These are phyloP conservation scores for Darevskia mixta DNA, from an alignment of 2,797 vertebrate genomes.

Conservation along the genomic window DNA sequence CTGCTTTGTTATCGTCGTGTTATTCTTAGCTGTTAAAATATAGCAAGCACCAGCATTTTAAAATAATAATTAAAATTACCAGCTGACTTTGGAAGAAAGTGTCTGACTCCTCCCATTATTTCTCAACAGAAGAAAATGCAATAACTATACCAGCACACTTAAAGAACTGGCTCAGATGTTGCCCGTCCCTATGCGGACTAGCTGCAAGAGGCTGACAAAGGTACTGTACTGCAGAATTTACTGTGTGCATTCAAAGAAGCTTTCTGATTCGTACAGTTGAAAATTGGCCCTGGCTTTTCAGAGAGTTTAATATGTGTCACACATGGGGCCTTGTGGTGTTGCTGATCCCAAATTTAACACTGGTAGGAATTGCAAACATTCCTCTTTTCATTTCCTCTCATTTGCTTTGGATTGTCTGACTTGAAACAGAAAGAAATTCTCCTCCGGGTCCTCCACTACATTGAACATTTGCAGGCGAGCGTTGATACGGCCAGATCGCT, in stretches of 20 bases:
- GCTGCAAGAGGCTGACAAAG: slow-evolving; percentile 65
- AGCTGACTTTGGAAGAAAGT: background rate
- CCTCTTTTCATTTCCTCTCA: background rate
- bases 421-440: slow-evolving; percentile 73
- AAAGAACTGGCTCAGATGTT: slow-evolving; percentile 68
- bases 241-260: background rate
- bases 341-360: background rate
- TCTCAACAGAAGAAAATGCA: slow-evolving; percentile 62
- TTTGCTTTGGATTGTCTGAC: background rate
- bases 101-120: background rate
- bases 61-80: background rate
- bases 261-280: background rate
- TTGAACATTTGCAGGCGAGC: slow-evolving; percentile 67
- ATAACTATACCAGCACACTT: slow-evolving; percentile 62
- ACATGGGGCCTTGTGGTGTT: background rate
- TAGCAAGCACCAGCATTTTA: background rate
- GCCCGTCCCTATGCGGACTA: slow-evolving; percentile 45
- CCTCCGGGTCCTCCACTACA: slow-evolving; percentile 68
- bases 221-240: slow-evolving; percentile 36
- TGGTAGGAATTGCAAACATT: background rate
- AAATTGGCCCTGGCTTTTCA: background rate
- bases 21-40: background rate
- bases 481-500: slow-evolving; percentile 55
- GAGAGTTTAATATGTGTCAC: background rate
- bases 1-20: background rate